A percentile compares a stretch with the other conserved stretches of the same genome.
Conservation (phyloP, 2,888 invertebrate species). For the Andricus quercusramuli region DNA sequence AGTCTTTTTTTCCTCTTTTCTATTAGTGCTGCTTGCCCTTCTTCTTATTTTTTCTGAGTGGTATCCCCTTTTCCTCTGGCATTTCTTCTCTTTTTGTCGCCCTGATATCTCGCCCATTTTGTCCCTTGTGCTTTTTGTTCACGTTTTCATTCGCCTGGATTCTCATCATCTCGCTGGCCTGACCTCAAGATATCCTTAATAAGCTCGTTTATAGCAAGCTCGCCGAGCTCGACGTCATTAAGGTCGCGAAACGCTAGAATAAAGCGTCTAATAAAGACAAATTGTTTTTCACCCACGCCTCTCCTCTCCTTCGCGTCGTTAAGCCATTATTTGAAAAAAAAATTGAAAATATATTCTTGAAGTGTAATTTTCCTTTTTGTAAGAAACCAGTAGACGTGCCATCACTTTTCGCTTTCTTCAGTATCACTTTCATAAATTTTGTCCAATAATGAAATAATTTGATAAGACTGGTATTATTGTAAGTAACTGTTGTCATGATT, state of each 20-base stretch:
- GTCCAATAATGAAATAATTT: neutral
- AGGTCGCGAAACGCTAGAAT: conserved; percentile 35
- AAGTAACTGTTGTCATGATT: too few relatives aligned
- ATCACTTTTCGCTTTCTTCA: neutral
- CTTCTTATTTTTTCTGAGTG: neutral
- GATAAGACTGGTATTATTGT: too few relatives aligned
- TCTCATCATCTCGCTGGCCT: conserved; percentile 26
- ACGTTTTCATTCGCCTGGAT: conserved; percentile 36
- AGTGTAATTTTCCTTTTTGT: neutral
- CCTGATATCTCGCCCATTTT: conserved; percentile 24
- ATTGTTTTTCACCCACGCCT: conserved; percentile 42
- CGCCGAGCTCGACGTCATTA: conserved; percentile 42
- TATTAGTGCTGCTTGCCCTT: neutral
- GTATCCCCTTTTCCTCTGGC: conserved; percentile 19
- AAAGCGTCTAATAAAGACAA: conserved; percentile 51
- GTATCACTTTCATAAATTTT: neutral
- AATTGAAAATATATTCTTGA: neutral
- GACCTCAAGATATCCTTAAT: conserved; percentile 42
- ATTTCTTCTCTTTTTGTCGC: conserved; percentile 15
- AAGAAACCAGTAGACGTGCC: neutral
- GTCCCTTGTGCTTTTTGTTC: conserved; percentile 35
- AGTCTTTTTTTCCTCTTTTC: neutral
- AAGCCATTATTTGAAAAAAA: conserved; percentile 18
- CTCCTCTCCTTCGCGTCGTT: conserved; percentile 7
- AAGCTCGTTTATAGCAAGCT: conserved; percentile 40